These are phyloP conservation scores for Cryptotermes secundus DNA, from an alignment of 1,140 invertebrate genomes.

Conservation along the genomic window DNA sequence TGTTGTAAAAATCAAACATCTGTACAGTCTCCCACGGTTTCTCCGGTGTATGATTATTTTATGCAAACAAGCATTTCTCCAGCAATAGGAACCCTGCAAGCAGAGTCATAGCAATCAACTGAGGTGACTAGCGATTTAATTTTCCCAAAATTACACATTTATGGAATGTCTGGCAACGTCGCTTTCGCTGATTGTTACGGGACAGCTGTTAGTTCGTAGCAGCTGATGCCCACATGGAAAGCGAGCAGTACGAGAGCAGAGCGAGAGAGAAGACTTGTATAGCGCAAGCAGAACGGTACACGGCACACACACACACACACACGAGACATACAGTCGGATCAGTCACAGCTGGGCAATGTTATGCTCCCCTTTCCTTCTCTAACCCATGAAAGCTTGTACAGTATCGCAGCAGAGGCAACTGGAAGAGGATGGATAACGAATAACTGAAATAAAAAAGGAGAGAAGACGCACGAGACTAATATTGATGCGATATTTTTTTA, in stretches of 20 bases:
- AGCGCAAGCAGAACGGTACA: no score
- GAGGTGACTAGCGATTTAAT: no score
- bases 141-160: not conserved
- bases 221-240: conserved; percentile 17
- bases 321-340: no score
- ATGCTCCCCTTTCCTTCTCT: not conserved
- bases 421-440: not conserved
- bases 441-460: not conserved
- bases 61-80: no score
- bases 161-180: conserved; percentile 8
- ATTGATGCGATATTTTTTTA: not conserved
- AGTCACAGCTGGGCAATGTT: conserved; percentile 4
- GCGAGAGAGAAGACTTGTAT: not conserved
- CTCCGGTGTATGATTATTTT: no score
- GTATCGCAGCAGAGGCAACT: not conserved
- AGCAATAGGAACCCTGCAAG: no score
- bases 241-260: not conserved
- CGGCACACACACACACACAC: no score
- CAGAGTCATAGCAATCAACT: no score
- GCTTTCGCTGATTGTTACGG: conserved; percentile 10
- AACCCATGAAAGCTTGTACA: no score
- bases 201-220: conserved; percentile 6
- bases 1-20: no score
- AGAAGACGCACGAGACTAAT: not conserved
- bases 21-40: no score